These are phyloP conservation scores for Brachyrhaphis roseni DNA, from an alignment of 2,797 vertebrate species.

Conservation along the genomic window DNA sequence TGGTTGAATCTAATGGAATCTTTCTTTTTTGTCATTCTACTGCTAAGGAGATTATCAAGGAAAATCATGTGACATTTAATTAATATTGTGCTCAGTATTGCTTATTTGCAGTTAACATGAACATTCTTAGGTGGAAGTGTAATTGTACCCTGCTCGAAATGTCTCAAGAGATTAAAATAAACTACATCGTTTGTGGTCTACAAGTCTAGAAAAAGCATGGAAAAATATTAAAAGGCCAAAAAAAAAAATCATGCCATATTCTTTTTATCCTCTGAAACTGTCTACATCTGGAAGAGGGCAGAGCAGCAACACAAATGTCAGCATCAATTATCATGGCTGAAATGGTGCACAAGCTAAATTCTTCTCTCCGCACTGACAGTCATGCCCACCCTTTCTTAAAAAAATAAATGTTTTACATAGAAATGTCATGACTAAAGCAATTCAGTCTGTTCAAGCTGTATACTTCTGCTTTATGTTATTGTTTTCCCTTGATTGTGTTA, in stretches of 20 bases:
- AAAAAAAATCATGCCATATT: neutral
- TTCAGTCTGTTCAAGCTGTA: slow-evolving; percentile 8
- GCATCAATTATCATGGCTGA: slow-evolving; percentile 40
- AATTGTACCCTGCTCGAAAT: neutral
- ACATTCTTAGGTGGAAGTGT: neutral
- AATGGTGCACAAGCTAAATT: slow-evolving; percentile 19
- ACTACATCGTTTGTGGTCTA: neutral
- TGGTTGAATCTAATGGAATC: slow-evolving; percentile 55
- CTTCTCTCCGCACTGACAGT: slow-evolving; percentile 21
- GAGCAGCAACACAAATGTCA: slow-evolving; percentile 41
- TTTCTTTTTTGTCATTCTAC: slow-evolving; percentile 38
- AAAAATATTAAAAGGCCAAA: too few species aligned
- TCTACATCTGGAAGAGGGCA: slow-evolving; percentile 24
- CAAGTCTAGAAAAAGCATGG: neutral
- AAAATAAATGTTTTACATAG: slow-evolving; percentile 14
- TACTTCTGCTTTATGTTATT: neutral
- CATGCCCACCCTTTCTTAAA: slow-evolving; percentile 13
- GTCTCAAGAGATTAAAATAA: neutral
- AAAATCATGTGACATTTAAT: slow-evolving; percentile 10
- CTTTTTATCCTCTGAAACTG: neutral
- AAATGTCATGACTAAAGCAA: slow-evolving; percentile 8
- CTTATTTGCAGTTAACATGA: neutral
- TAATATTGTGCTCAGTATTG: neutral
- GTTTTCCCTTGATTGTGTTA: neutral
- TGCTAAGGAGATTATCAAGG: slow-evolving; percentile 13